Conservation (phyloP, 1,140 invertebrate species). For the Drosophila varians region DNA sequence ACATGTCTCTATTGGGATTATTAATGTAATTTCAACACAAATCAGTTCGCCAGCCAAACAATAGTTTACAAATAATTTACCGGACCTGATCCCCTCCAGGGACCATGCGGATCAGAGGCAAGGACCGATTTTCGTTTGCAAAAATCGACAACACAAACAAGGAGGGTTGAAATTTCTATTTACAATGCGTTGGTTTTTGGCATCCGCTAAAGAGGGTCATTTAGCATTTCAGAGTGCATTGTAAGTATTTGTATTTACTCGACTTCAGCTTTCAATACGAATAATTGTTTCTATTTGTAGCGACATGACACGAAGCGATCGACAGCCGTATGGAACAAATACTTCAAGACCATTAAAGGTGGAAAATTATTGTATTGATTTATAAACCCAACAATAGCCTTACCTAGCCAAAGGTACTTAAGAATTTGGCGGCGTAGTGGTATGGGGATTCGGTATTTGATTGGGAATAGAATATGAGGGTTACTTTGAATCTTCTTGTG, state of each 20-base stretch:
- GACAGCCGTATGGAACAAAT: constrained; percentile 29
- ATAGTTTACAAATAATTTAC: constrained; percentile 12
- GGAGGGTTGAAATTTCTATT: constrained; percentile 3
- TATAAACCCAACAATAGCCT: constrained; percentile 46
- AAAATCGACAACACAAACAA: constrained; percentile 16
- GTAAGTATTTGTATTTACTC: constrained; percentile 62
- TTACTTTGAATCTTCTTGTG: constrained; percentile 2
- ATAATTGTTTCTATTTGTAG: constrained; percentile 79
- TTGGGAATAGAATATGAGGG: constrained; percentile 4
- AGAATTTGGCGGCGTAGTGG: constrained; percentile 38
- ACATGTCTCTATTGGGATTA: constrained; percentile 64
- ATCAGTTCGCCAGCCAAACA: constrained; percentile 50
- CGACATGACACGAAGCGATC: constrained; percentile 56
- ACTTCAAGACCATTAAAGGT: constrained; percentile 66
- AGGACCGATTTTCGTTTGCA: constrained; percentile 5
- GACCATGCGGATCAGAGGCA: constrained; percentile 3
- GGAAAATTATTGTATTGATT: constrained; percentile 76
- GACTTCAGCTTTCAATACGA: constrained; percentile 64
- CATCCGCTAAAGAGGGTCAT: constrained; percentile 68
- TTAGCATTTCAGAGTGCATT: constrained; percentile 43
- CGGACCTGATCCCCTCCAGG: constrained; percentile 12
- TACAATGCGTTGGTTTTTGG: constrained; percentile 36
- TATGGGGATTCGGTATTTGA: neutral
- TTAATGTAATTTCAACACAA: constrained; percentile 74
- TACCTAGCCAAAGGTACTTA: constrained; percentile 59